Conservation (phyloP, 2,797 vertebrate species). For the Leptodactylus fallax region DNA sequence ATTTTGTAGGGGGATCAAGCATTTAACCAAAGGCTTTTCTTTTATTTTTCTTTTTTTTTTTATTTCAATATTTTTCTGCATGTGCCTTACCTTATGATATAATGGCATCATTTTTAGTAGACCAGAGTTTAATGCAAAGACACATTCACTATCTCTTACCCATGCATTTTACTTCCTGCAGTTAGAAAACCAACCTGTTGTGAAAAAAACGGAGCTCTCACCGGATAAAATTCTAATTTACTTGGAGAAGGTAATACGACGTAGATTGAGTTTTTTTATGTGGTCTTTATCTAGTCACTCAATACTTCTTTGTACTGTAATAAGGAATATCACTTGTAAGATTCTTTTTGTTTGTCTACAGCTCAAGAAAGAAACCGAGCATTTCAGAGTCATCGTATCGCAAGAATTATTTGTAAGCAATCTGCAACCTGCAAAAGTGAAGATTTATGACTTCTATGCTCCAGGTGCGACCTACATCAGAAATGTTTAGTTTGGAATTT, state of each 20-base stretch:
- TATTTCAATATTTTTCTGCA: too few species aligned
- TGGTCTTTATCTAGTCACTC: neutral
- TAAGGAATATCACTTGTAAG: neutral
- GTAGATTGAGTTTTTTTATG: neutral
- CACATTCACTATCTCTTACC: neutral
- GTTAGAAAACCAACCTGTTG: neutral
- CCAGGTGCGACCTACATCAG: conserved; percentile 65
- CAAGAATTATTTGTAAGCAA: conserved; percentile 70
- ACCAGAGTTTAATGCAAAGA: neutral
- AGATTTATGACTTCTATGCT: conserved; percentile 72
- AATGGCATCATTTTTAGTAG: too few species aligned
- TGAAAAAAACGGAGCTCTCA: conserved; percentile 12
- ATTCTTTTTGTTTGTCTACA: conserved; percentile 39
- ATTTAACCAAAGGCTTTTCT: too few species aligned
- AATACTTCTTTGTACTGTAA: too few species aligned
- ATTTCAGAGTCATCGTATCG: conserved; percentile 68
- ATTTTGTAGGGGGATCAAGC: too few species aligned
- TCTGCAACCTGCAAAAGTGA: conserved; percentile 70
- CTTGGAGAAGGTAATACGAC: conserved; percentile 26
- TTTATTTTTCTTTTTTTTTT: too few species aligned
- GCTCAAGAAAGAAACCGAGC: conserved; percentile 65
- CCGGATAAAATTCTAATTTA: conserved; percentile 30
- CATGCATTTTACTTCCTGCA: conserved; percentile 13
- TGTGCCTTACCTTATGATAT: too few species aligned
- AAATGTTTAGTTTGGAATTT: too few species aligned